Conservation (phyloP, 2,113 vertebrate species). For the Carassius auratus region DNA sequence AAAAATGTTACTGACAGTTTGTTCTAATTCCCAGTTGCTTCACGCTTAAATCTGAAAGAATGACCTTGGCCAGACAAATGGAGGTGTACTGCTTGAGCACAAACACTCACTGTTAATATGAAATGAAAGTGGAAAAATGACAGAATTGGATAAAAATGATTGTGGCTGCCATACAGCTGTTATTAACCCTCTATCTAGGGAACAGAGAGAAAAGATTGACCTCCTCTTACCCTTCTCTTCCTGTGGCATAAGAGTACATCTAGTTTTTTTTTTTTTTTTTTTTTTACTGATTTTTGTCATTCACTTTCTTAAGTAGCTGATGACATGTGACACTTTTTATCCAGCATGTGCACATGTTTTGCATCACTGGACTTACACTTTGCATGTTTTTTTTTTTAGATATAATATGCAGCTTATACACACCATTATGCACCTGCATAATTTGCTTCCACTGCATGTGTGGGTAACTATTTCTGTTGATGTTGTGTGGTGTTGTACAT, state of each 20-base stretch:
- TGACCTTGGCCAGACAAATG: slow-evolving; percentile 26
- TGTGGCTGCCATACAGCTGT: neutral
- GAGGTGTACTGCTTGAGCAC: slow-evolving; percentile 25
- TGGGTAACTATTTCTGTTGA: neutral
- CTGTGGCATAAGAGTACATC: slow-evolving; percentile 13
- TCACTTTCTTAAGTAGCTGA: neutral
- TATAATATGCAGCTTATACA: neutral
- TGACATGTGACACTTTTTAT: neutral
- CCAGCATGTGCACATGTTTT: slow-evolving; percentile 15
- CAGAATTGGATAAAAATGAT: slow-evolving; percentile 40
- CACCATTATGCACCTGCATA: slow-evolving; percentile 21
- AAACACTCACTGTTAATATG: slow-evolving; percentile 30
- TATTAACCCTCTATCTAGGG: slow-evolving; percentile 25
- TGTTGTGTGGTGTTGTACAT: slow-evolving; percentile 15
- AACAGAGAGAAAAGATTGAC: neutral
- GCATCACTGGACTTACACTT: neutral
- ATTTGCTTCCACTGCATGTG: slow-evolving; percentile 28
- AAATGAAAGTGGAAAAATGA: slow-evolving; percentile 35
- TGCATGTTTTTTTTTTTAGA: neutral
- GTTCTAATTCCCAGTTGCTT: slow-evolving; percentile 5
- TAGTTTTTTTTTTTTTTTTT: too few species aligned
- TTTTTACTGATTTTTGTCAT: neutral
- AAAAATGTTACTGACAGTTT: too few species aligned
- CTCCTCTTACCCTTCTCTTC: slow-evolving; percentile 27
- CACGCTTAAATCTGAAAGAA: slow-evolving; percentile 11